These are phyloP conservation scores for Thera obeliscata DNA, from an alignment of 2,888 invertebrate genomes.

Conservation along the genomic window DNA sequence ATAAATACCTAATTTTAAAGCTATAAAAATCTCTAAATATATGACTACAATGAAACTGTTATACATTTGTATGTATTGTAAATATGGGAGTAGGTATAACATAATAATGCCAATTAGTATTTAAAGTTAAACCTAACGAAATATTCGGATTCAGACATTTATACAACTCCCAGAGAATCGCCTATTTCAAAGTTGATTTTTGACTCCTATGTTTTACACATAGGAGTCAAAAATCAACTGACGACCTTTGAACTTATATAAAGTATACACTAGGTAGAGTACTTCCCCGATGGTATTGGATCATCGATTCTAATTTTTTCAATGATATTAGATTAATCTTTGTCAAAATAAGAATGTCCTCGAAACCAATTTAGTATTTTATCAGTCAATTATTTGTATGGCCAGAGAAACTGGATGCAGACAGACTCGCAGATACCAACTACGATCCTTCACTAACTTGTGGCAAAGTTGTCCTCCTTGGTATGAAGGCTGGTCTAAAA, in stretches of 20 bases:
- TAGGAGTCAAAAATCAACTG: background rate
- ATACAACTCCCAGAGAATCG: background rate
- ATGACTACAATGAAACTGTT: constrained; percentile 76
- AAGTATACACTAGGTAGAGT: no score
- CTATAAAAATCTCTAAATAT: constrained; percentile 73
- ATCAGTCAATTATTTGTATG: constrained; percentile 63
- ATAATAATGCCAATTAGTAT: background rate
- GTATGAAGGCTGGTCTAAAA: constrained; percentile 72
- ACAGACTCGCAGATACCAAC: constrained; percentile 44
- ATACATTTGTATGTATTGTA: constrained; percentile 46
- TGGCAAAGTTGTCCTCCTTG: constrained; percentile 64
- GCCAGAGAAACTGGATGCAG: constrained; percentile 62
- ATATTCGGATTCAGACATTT: constrained; percentile 50
- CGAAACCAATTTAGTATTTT: constrained; percentile 49
- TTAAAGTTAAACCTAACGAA: constrained; percentile 20
- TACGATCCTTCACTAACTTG: constrained; percentile 50
- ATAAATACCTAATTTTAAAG: constrained; percentile 74
- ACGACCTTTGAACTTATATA: background rate
- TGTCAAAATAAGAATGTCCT: constrained; percentile 7
- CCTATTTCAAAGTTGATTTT: background rate
- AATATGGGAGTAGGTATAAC: constrained; percentile 41
- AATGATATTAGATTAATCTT: background rate
- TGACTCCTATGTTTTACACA: no score
- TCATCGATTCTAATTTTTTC: background rate
- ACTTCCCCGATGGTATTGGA: no score